phyloP scores from a whole-genome alignment of 2,797 vertebrate species.

The Petrocephalus schoutedeni region DNA sequence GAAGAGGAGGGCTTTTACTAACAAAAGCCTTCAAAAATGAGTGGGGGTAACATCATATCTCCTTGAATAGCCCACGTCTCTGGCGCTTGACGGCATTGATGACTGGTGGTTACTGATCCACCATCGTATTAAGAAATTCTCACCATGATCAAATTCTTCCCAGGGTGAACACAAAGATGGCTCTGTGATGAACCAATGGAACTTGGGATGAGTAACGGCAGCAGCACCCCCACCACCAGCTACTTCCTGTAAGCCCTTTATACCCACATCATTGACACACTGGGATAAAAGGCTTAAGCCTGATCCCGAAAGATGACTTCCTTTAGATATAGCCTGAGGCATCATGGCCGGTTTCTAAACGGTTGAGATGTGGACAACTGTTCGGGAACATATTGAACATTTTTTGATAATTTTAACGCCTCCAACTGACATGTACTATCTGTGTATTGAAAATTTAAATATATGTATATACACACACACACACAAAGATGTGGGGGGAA shows the following conservation, averaged over 20 bases:
- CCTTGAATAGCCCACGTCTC: background rate
- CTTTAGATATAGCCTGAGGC: background rate
- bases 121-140: background rate
- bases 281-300: background rate
- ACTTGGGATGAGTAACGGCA: background rate
- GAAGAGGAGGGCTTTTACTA: background rate
- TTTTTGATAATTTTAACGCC: background rate
- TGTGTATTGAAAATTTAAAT: background rate
- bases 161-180: background rate
- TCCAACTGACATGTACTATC: background rate
- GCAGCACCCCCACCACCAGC: background rate
- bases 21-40: background rate
- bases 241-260: slow-evolving; percentile 9
- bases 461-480: no score
- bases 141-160: background rate
- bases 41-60: background rate
- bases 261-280: background rate
- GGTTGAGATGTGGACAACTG: background rate
- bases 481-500: background rate
- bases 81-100: background rate
- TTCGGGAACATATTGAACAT: background rate
- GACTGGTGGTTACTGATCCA: background rate
- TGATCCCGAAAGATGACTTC: background rate
- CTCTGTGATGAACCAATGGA: background rate
- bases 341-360: background rate